phyloP scores from a whole-genome alignment of 2,113 vertebrate genomes.

The Tinamus guttatus region DNA sequence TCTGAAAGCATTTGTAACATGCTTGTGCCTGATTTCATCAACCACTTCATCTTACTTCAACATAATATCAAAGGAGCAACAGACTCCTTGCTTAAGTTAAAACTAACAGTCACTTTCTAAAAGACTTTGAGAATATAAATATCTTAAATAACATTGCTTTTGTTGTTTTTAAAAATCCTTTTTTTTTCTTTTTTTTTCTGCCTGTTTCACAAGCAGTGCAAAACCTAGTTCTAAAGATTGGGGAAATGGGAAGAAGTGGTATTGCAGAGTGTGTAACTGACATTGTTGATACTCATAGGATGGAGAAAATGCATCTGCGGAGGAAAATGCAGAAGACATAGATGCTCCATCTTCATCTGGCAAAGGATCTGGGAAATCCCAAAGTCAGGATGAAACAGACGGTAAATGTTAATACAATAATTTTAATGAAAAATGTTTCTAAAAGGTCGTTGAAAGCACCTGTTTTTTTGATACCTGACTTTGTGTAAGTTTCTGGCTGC shows the following conservation, averaged over 20 bases:
- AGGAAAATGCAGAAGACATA: constrained; percentile 70
- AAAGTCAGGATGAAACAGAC: constrained; percentile 60
- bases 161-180: rapidly evolving
- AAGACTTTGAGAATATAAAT: not conserved
- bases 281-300: constrained; percentile 45
- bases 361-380: constrained; percentile 60
- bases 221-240: not conserved
- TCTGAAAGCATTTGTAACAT: not conserved
- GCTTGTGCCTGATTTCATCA: rapidly evolving
- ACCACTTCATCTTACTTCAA: rapidly evolving
- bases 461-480: not conserved
- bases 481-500: not conserved
- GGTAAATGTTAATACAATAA: constrained; percentile 35
- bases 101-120: not conserved
- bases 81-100: not conserved
- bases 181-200: not conserved
- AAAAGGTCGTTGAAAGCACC: not conserved
- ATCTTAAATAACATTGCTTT: not conserved
- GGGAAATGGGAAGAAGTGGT: not conserved
- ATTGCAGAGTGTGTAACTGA: not conserved
- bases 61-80: not conserved
- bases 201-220: not conserved
- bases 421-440: not conserved
- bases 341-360: constrained; percentile 78
- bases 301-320: constrained; percentile 33